phyloP scores from a whole-genome alignment of 2,888 invertebrate genomes.

The Criorhina ranunculi region DNA sequence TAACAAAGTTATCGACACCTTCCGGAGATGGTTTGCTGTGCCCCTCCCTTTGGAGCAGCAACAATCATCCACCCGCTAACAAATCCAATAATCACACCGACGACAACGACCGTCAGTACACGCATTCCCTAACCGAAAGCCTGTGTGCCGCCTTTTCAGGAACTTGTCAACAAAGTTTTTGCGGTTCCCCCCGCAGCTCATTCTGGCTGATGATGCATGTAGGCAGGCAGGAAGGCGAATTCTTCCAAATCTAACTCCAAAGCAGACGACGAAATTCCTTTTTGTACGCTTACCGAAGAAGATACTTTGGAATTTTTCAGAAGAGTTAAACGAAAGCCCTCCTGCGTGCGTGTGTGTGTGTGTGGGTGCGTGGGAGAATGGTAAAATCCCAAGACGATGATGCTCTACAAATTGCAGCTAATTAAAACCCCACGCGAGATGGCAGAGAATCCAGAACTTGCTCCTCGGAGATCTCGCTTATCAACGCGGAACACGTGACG shows the following conservation, averaged over 20 bases:
- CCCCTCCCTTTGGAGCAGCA: conserved; percentile 16
- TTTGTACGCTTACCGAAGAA: conserved; percentile 36
- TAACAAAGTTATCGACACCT: conserved; percentile 56
- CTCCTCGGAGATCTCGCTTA: conserved; percentile 27
- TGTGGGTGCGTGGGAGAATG: conserved; percentile 15
- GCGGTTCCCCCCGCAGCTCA: conserved; percentile 9
- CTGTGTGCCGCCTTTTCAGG: conserved; percentile 27
- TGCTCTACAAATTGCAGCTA: conserved; percentile 55
- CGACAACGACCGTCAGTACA: conserved; percentile 17
- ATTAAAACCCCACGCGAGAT: conserved; percentile 49
- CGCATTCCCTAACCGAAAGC: conserved; percentile 12
- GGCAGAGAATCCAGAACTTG: conserved; percentile 9
- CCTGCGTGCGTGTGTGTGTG: conserved; percentile 14
- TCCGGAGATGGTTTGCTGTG: conserved; percentile 11
- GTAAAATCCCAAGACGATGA: conserved; percentile 14
- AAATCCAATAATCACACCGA: conserved; percentile 64
- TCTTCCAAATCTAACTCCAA: not conserved
- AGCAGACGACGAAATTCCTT: conserved; percentile 47
- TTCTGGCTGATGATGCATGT: conserved; percentile 20
- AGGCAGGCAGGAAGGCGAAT: conserved; percentile 20
- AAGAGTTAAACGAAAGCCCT: conserved; percentile 40
- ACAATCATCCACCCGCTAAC: conserved; percentile 57
- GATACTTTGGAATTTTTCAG: conserved; percentile 47
- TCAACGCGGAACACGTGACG: conserved; percentile 54
- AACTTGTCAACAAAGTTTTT: conserved; percentile 70